Evolutionary conservation across 2,888 invertebrate species (phyloP), one percentile per base, ranked within the genome.

Genomic region (Cotesia congregata): DNA sequence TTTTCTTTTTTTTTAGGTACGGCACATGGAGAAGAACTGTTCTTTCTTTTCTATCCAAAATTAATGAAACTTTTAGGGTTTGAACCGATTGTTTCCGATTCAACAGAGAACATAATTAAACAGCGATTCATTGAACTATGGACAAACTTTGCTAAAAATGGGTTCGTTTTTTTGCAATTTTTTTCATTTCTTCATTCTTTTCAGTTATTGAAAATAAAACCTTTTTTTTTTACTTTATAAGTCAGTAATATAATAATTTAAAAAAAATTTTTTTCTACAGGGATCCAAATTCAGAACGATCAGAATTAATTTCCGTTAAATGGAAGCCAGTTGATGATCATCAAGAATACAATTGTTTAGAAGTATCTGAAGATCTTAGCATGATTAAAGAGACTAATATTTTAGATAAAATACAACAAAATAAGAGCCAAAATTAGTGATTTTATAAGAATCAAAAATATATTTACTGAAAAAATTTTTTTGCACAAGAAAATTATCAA

Each of bases 141-240:
- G 89, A 88, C 87, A 0, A 80, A 88, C 76, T 89, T 89, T 67
- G 88, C 88, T 0, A 88, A 84, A 78, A 87, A 85, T 4, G 88
- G 88, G 89, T 87, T 12, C 12, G 0, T 12, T 12, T 50, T 30
- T 50, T 50, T 6, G 0, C 6, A 50, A 12, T 50, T 50, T 50
- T 41, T 3, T 50, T 12, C 12, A 1, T 12, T 50, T 12, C 50
- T 30, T 3, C 3, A 3, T 30, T 30, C 30, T 30, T 30, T 3
- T 30, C 3, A 30, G 30, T 3, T 3, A 30, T 30, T 3, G 3
- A 30, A 30, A 30, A 30, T 30, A 30, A 30, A 30, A 30, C 30
- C 30, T 30, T 30, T 30, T 30, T 3, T 30, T 30, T 30, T 30
- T 30, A 30, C 30, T 82, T 9, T 1, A 5, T 39, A 40, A 2